Evolutionary conservation across 2,113 vertebrate genomes (phyloP).

Genomic region (Parotia lawesii): DNA sequence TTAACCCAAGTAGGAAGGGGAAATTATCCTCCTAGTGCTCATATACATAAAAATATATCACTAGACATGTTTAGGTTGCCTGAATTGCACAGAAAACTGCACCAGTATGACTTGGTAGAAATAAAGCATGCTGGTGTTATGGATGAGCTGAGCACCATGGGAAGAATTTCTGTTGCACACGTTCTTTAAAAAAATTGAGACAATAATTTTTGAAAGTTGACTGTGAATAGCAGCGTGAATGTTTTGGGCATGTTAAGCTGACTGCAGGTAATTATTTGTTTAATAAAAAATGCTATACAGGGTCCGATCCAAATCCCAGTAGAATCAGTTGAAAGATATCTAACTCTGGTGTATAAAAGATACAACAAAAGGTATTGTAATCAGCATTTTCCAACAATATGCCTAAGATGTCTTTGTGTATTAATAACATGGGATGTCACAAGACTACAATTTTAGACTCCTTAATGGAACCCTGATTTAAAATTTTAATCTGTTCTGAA

Average conservation of each 20-base stretch:
- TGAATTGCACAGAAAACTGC: not conserved
- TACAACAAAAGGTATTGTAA: not conserved
- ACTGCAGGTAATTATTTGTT: not conserved
- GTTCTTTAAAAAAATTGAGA: not conserved
- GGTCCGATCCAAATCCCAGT: not conserved
- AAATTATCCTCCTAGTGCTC: constrained; percentile 9
- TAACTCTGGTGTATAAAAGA: not conserved
- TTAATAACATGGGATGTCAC: not conserved
- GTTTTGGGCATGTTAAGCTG: not conserved
- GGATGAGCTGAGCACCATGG: not conserved
- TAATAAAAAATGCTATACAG: not conserved
- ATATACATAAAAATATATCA: not conserved
- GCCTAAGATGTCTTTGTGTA: not conserved
- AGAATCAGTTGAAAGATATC: not conserved
- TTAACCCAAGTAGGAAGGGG: not conserved
- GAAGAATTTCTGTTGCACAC: not conserved
- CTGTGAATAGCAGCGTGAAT: not conserved
- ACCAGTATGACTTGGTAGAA: not conserved
- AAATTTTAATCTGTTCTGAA: not conserved
- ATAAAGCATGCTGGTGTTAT: not conserved
- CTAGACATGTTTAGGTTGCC: not conserved
- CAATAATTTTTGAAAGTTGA: not conserved
- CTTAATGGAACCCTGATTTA: not conserved
- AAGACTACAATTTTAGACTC: not conserved
- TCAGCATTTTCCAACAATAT: not conserved